Base-by-base conservation (phyloP, 2,888 invertebrate species). In the Hemistola chrysoprasaria region DNA sequence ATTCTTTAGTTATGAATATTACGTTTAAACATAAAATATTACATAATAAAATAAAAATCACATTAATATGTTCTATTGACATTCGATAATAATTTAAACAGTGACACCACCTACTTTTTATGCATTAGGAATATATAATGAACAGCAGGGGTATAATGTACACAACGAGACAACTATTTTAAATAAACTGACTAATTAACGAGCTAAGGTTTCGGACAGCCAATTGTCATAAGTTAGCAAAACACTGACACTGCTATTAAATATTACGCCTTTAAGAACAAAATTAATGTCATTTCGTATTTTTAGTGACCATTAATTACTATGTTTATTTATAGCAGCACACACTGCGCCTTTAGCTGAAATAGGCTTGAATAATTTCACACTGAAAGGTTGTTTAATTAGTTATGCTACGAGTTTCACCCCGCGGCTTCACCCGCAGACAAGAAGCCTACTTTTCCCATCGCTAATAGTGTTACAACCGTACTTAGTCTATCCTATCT, bases 181-280 rank as follows among this genome's bases (percentile, higher is more conserved):
- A 29, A 30, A 45, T 49, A 40, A 45, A 40, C 24, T 9, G 23
- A 21, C 7, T 9, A 29, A 36, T 35, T 35, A 44, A 39, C 35
- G 32, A 36, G 30, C 27, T 27, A 20, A 26, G 9, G 9, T 20
- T 26, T 21, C n/a, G n/a, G 38, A 38, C 38, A 48, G 28, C 31
- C 30, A 48, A 44, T 45, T 48, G 44, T 38, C 38, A 45, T 48
- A 44, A 41, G 32, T 39, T 48, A 48, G 32, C 40, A 44, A 37
- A 44, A 48, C 38, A 32, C 25, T 38, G 42, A 42, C 36, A 40
- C 36, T 32, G 23, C 43, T 45, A 45, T 40, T 42, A 30, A 45
- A 42, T 49, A 44, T 35, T 8, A 11, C 35, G 22, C 30, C 11
- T 35, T 26, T 22, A 30, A 35, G n/a, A 28, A 29, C 21, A 31